These are phyloP conservation scores for Stenodera caucasica DNA, from an alignment of 2,888 invertebrate genomes.

Conservation along the genomic window DNA sequence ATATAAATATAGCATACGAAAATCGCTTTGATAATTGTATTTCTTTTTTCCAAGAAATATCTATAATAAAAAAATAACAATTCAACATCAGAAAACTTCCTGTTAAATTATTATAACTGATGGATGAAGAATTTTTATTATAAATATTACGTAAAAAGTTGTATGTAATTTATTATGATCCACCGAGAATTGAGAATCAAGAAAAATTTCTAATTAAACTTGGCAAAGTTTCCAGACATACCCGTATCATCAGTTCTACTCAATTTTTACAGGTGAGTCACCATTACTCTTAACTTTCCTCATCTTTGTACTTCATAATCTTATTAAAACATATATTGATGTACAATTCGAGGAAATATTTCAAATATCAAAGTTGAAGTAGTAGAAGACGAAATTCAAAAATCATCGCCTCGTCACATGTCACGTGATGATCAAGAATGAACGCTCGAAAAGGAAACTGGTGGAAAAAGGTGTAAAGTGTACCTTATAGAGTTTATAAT, in stretches of 20 bases:
- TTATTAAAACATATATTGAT: background rate
- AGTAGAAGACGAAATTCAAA: background rate
- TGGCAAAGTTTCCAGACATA: conserved; percentile 2
- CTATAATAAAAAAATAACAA: too few species aligned
- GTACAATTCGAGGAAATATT: background rate
- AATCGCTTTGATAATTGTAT: too few species aligned
- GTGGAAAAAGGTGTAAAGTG: conserved; percentile 36
- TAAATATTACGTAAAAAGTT: background rate
- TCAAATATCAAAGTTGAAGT: background rate
- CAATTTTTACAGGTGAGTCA: conserved; percentile 5
- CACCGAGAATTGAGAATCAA: conserved; percentile 1
- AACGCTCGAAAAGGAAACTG: background rate
- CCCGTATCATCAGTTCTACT: conserved; percentile 2
- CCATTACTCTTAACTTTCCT: background rate
- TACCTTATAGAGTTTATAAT: conserved; percentile 33
- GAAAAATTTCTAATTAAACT: conserved; percentile 4
- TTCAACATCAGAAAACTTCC: too few species aligned
- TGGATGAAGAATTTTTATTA: background rate
- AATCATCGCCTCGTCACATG: background rate
- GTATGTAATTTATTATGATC: conserved; percentile 7
- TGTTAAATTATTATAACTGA: background rate
- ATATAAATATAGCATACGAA: conserved; percentile 9
- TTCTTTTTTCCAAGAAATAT: too few species aligned
- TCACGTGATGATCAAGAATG: background rate
- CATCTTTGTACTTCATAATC: background rate